Conservation (phyloP, 1,140 invertebrate species). For the Augochlora pura region DNA sequence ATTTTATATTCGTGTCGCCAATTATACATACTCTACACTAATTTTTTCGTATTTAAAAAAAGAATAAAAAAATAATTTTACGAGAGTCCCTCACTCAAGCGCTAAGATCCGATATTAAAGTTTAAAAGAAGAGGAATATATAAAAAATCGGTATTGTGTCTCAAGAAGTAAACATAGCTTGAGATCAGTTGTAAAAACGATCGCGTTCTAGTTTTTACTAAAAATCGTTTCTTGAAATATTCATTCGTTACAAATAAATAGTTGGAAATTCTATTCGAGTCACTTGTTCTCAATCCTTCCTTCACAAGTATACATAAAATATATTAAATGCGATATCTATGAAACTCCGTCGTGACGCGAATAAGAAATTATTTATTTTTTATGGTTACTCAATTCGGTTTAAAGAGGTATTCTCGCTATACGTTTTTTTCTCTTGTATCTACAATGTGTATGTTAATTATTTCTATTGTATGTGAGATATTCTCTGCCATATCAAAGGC, state of each 20-base stretch:
- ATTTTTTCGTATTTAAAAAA: slow-evolving; percentile 48
- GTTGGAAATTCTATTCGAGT: slow-evolving; percentile 34
- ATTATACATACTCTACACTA: slow-evolving; percentile 55
- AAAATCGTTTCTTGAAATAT: slow-evolving; percentile 19
- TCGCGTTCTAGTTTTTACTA: slow-evolving; percentile 1
- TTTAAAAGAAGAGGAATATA: slow-evolving; percentile 7
- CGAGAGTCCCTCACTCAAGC: slow-evolving; percentile 23
- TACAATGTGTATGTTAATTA: slow-evolving; percentile 37
- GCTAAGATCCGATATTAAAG: slow-evolving; percentile 6
- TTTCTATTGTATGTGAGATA: slow-evolving; percentile 62
- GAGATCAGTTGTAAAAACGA: slow-evolving; percentile 15
- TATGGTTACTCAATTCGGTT: slow-evolving; percentile 33
- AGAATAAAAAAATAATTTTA: slow-evolving; percentile 4
- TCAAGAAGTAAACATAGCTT: slow-evolving; percentile 17
- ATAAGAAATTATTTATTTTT: slow-evolving; percentile 46
- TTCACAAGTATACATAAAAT: slow-evolving; percentile 24
- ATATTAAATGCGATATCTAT: slow-evolving; percentile 42
- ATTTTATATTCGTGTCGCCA: slow-evolving; percentile 65
- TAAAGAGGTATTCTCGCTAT: slow-evolving; percentile 6
- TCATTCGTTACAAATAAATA: slow-evolving; percentile 33
- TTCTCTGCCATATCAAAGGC: slow-evolving; percentile 59
- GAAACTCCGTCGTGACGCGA: slow-evolving; percentile 22
- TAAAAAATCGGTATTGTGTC: slow-evolving; percentile 26
- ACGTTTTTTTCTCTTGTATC: slow-evolving; percentile 35
- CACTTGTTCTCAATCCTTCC: slow-evolving; percentile 35